Conservation (phyloP, 2,113 vertebrate species). For the Piliocolobus tephrosceles region DNA sequence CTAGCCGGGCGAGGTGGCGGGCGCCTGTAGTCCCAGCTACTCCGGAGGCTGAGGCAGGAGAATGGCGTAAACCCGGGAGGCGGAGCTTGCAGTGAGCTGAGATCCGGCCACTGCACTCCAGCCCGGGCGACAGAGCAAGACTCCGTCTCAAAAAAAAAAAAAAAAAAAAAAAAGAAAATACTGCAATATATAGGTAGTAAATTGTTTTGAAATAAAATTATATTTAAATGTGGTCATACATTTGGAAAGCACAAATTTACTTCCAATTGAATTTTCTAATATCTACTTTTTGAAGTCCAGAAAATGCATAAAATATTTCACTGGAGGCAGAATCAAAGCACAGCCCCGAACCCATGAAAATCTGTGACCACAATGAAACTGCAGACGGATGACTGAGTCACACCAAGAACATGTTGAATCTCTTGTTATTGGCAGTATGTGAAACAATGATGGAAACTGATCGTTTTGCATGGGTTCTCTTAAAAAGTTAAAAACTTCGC, state of each 20-base stretch:
- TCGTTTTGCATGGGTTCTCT: conserved; percentile 43
- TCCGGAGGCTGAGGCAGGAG: too few species aligned
- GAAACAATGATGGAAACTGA: conserved; percentile 37
- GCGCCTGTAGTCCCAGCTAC: too few species aligned
- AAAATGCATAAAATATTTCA: conserved; percentile 52
- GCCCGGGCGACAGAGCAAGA: too few species aligned
- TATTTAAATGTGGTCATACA: neutral
- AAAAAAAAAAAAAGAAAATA: too few species aligned
- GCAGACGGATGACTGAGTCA: conserved; percentile 28
- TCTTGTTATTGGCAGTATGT: neutral
- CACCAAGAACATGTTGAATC: neutral
- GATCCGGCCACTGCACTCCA: too few species aligned
- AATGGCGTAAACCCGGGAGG: too few species aligned
- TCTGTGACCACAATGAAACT: conserved; percentile 46
- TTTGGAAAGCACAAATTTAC: conserved; percentile 40
- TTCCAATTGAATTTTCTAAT: conserved; percentile 43
- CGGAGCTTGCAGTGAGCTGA: too few species aligned
- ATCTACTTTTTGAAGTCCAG: neutral
- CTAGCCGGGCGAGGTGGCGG: too few species aligned
- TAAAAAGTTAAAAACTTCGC: conserved; percentile 32
- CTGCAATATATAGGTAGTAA: neutral
- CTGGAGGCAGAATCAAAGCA: conserved; percentile 38
- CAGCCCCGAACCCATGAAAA: conserved; percentile 45
- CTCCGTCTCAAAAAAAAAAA: too few species aligned
- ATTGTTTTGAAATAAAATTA: neutral